These are phyloP conservation scores for Pangasius larnaudii DNA, from an alignment of 2,797 vertebrate species.

Conservation along the genomic window DNA sequence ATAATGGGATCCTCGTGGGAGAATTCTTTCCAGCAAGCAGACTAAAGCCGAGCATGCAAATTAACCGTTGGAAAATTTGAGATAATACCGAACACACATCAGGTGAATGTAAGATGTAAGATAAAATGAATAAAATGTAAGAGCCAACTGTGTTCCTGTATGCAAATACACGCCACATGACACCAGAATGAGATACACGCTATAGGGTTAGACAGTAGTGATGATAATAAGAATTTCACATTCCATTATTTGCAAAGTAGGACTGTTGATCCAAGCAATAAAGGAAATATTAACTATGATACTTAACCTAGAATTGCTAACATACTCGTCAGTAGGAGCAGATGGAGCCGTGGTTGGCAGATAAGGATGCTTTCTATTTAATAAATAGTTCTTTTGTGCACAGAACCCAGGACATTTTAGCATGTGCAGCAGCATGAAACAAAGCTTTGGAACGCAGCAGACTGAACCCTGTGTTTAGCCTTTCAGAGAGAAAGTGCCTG, in stretches of 20 bases:
- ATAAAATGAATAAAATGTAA: neutral
- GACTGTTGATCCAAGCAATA: neutral
- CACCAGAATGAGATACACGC: neutral
- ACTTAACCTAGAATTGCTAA: too few relatives aligned
- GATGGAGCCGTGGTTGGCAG: neutral
- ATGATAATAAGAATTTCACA: neutral
- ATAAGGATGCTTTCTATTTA: neutral
- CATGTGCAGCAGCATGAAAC: neutral
- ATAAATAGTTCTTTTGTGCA: neutral
- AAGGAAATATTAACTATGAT: neutral
- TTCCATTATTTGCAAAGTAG: neutral
- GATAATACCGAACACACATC: neutral
- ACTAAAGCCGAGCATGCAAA: neutral
- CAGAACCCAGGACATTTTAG: neutral
- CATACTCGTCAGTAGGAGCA: neutral
- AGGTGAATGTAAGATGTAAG: neutral
- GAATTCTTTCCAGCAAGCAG: neutral
- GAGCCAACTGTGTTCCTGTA: neutral
- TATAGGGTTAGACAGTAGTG: neutral
- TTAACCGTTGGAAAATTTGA: neutral
- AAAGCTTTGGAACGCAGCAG: neutral
- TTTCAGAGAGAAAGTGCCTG: neutral
- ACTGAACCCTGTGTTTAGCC: neutral
- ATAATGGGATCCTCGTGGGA: neutral
- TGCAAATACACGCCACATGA: neutral